Base-by-base conservation (phyloP, 2,888 invertebrate genomes). In the Cheilosia vulpina region DNA sequence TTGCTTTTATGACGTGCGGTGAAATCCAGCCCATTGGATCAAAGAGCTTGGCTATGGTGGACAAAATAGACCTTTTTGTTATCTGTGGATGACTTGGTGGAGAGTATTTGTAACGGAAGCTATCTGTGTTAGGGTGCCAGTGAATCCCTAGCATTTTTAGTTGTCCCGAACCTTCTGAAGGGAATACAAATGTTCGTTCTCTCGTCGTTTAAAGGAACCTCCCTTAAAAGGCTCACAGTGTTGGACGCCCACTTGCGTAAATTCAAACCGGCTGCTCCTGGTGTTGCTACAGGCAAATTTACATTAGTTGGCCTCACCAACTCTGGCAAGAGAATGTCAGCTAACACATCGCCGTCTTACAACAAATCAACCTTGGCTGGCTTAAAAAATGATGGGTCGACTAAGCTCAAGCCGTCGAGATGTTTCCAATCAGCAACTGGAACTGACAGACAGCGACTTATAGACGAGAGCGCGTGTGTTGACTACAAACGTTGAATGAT, bases 391-490 rank as follows among this genome's bases (percentile, higher is more conserved):
- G 4, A 11, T 43, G 57, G 47, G n/a, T 57, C 47, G 43, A 55
- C 43, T 55, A 55, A 24, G 41, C 38, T 17, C 41, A 68, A 55
- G 27, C 55, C 68, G 11, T 69, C 19, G 31, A 69, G 31, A 11
- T 69, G 69, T 13, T 38, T 53, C 38, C 69, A 47, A 19, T 53
- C 66, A 5, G 11, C 27, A 41, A 24, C 34, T 69, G 57, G 41
- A 21, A 69, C 31, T 19, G 4, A 58, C 58, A 58, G 69, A 58
- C 47, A 69, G 69, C 34, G 69, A 45, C 50, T 65, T 47, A 19
- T 65, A 65, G 2, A 69, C 38, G 9, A 69, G 47, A 17, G 57
- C 69, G 15, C 58, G 47, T 9, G 19, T 38, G 13, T 21, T 15
- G 9, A 31, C 0, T 9, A 7, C 47, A 15, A 43, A 68, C 27